phyloP scores from a whole-genome alignment of 2,797 vertebrate species.

The Triplophysa yarkandensis region DNA sequence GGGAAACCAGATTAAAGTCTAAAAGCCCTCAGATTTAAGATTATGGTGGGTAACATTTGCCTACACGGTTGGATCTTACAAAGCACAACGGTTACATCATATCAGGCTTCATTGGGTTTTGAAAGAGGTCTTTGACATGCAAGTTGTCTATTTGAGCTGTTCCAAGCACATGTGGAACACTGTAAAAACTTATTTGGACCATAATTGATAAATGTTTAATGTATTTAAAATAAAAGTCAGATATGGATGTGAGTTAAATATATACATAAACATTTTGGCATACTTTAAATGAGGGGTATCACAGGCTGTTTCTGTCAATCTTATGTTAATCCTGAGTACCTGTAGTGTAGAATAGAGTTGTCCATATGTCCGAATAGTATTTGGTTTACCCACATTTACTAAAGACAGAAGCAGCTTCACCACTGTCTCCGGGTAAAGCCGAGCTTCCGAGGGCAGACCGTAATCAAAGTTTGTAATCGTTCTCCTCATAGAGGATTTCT shows the following conservation, averaged over 20 bases:
- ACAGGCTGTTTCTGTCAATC: too few species aligned
- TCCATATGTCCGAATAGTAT: too few species aligned
- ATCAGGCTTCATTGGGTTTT: conserved; percentile 19
- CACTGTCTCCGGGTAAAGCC: too few species aligned
- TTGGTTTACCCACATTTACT: too few species aligned
- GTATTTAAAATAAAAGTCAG: neutral
- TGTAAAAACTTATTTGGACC: neutral
- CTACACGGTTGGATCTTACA: conserved; percentile 30
- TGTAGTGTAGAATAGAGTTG: too few species aligned
- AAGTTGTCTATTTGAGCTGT: neutral
- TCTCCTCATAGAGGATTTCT: too few species aligned
- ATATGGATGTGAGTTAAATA: neutral
- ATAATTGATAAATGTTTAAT: neutral
- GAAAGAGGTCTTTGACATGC: neutral
- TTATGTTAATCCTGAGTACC: too few species aligned
- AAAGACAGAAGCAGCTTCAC: too few species aligned
- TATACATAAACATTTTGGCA: neutral
- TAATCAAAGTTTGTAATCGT: too few species aligned
- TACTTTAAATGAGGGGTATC: too few species aligned
- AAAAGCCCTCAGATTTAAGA: conserved; percentile 40
- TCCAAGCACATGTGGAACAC: neutral
- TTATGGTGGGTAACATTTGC: conserved; percentile 33
- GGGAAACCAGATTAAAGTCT: conserved; percentile 40
- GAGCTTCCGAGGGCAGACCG: too few species aligned
- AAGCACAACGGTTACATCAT: conserved; percentile 2